Base-by-base conservation (phyloP, 2,797 vertebrate genomes). In the Microhierax caerulescens region DNA sequence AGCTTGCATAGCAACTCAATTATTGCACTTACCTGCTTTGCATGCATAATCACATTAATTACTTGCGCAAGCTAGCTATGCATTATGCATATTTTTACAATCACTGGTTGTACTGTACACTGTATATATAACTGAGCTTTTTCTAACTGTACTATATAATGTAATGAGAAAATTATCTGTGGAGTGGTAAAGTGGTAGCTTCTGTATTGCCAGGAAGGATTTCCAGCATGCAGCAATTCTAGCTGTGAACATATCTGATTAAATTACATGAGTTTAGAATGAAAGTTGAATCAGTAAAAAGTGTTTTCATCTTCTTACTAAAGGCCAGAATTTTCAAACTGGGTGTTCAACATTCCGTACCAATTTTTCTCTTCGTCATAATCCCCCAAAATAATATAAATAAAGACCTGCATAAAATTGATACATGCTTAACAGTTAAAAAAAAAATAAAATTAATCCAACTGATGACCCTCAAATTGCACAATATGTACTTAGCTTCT, bases 161-260 rank as follows among this genome's bases (percentile, higher is more conserved):
- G 90, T 97, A 96, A 96, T 97, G 92, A 94, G 93, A 97, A 97
- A 95, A 97, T 96, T 95, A 96, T 96, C 94, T 96, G 93, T 83
- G 88, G 90, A 94, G 86, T 93, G 90, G 90, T 94, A 85, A 96
- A 96, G 88, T 96, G 68, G 94, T 94, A 87, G 92, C 92, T 96
- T 95, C 94, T 95, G 0, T 95, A 95, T 93, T 96, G 83, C 96
- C 81, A 95, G 88, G 95, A 96, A 94, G 90, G 86, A 91, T 96
- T 97, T 97, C 80, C 93, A 96, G 96, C 91, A 76, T 94, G 94
- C 90, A 91, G 91, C 93, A 95, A 67, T 95, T 97, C 96, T 95
- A 87, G 90, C 95, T 96, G 95, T 94, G 96, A 96, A 94, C 92
- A 68, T 96, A 94, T 94, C 96, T 95, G 95, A 96, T 97, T 96